phyloP scores from a whole-genome alignment of 1,140 invertebrate genomes.

The Dinothrombium tinctorium region DNA sequence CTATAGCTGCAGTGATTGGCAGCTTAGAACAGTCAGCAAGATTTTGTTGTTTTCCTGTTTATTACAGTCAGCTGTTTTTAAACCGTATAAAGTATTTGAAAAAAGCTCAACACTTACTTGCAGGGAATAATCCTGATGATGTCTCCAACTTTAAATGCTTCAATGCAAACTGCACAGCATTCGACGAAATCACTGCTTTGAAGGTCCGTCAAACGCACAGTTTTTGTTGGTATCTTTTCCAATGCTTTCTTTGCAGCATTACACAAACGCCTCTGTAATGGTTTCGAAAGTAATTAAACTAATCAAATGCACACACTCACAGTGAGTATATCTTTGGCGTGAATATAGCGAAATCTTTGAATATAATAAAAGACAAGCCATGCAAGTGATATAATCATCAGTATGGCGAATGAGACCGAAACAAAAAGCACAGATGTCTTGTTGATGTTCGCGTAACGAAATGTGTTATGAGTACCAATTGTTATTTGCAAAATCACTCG shows the following conservation, averaged over 20 bases:
- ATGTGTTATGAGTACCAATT: slow-evolving; percentile 30
- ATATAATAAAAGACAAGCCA: slow-evolving; percentile 89
- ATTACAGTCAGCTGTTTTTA: too few relatives aligned
- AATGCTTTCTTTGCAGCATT: slow-evolving; percentile 71
- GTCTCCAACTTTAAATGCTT: slow-evolving; percentile 58
- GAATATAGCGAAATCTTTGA: slow-evolving; percentile 68
- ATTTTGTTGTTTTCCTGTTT: too few relatives aligned
- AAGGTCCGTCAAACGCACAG: slow-evolving; percentile 53
- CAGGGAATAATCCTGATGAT: slow-evolving; percentile 60
- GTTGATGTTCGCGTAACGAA: slow-evolving; percentile 33
- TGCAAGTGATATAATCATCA: slow-evolving; percentile 74
- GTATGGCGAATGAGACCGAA: slow-evolving; percentile 74
- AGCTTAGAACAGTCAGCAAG: too few relatives aligned
- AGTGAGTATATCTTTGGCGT: slow-evolving; percentile 52
- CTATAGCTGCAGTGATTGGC: too few relatives aligned
- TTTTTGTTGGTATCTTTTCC: slow-evolving; percentile 64
- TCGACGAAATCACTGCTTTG: slow-evolving; percentile 32
- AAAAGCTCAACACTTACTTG: slow-evolving; percentile 33
- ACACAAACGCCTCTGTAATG: slow-evolving; percentile 48
- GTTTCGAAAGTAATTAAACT: not conserved
- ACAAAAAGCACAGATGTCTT: slow-evolving; percentile 72
- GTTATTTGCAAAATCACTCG: slow-evolving; percentile 39
- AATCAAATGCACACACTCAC: slow-evolving; percentile 29
- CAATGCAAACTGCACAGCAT: slow-evolving; percentile 77
- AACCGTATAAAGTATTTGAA: not conserved